Base-by-base conservation (phyloP, 1,140 invertebrate species). In the Trachelipus rathkii region DNA sequence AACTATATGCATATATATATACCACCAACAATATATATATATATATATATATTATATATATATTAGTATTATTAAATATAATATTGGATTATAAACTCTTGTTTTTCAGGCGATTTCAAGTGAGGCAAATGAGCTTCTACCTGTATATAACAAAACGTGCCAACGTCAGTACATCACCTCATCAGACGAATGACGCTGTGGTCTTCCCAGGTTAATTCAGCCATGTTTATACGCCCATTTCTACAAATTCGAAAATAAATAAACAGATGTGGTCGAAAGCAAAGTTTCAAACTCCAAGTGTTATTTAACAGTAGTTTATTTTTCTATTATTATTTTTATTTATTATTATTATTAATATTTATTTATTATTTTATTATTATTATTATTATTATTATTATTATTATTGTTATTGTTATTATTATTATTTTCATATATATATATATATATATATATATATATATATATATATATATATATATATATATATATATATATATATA, bases 131-230 rank as follows among this genome's bases (percentile, higher is more conserved):
- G 96, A 99, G 85, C 85, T 97, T 72, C 86, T 99, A 73, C 96
- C 96, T 0, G 92, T 98, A 71, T 99, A 97, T 87, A 99, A 98
- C 85, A 95, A 96, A 83, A 95, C 95, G 11, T 95, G 95, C 43
- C 91, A 91, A 13, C 92, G 92, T 83, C 94, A 96, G 85, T 99
- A 99, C 86, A 88, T 89, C 45, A 89, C 91, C 90, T 7, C 88
- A 93, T 45, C 91, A 92, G 60, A 91, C 92, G 0, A 92, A 91
- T 68, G 96, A 98, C 84, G n/a, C n/a, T n/a, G n/a, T 98, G 96
- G 96, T 79, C 78, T 21, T 79, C 79, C 53, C 78, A 81, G 70
- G 71, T 77, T 15, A 71, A 78, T 50, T 78, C 79, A n/a, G 77
- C 79, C 6, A 78, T 78, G 79, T 78, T 78, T 46, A 74, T 81